A percentile compares a stretch with the other conserved stretches of the same genome.
phyloP scores from a whole-genome alignment of 2,797 vertebrate genomes.

The Spinus olivaceus region DNA sequence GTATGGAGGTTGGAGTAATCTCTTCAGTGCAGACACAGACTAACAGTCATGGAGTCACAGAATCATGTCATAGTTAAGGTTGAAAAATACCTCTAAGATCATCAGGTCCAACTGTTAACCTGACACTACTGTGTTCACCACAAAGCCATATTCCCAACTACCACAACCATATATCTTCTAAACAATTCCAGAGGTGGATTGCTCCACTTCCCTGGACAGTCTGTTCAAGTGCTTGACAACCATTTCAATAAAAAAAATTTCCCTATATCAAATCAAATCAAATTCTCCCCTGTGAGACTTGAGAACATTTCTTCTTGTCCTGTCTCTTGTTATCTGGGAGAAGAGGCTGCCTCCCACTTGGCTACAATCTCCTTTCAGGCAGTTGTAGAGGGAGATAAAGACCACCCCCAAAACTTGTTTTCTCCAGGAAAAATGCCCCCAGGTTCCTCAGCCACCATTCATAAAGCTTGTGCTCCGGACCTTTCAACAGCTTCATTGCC shows the following conservation, averaged over 20 bases:
- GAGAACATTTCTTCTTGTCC: not conserved
- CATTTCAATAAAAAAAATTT: fast-evolving
- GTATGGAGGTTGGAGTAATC: not conserved
- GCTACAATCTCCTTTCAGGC: not conserved
- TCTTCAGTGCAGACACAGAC: not conserved
- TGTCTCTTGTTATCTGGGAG: not conserved
- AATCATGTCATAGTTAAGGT: not conserved
- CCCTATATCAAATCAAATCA: no score
- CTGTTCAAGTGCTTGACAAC: not conserved
- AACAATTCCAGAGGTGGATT: not conserved
- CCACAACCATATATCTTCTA: not conserved
- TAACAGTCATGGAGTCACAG: not conserved
- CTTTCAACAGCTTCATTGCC: not conserved
- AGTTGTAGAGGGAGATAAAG: not conserved
- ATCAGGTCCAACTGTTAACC: not conserved
- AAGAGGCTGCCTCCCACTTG: no score
- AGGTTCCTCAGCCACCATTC: not conserved
- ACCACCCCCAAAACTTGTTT: not conserved
- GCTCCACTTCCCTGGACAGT: not conserved
- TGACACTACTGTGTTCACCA: not conserved
- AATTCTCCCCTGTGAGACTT: not conserved
- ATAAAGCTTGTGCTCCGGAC: not conserved
- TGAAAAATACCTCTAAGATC: not conserved
- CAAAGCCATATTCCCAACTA: not conserved
- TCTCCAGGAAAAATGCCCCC: not conserved